Conservation (phyloP, 2,797 vertebrate species). For the Crocidura indochinensis region DNA sequence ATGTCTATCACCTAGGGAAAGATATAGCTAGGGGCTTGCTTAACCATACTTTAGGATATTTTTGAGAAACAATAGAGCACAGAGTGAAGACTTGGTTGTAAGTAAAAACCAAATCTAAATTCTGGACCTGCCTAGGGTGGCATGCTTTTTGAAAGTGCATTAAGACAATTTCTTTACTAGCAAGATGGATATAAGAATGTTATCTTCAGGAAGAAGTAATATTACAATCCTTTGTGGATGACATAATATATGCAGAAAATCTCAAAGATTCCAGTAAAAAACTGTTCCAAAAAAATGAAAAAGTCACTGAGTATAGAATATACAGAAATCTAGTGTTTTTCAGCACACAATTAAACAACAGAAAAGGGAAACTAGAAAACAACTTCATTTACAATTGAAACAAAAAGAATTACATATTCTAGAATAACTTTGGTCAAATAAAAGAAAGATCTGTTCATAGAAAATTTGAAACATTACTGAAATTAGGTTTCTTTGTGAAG, state of each 20-base stretch:
- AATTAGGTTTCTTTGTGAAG: too few relatives aligned
- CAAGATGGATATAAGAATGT: neutral
- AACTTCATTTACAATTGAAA: too few relatives aligned
- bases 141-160: neutral
- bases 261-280: neutral
- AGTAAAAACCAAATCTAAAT: neutral
- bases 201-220: neutral
- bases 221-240: neutral
- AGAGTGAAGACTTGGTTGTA: neutral
- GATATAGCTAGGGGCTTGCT: neutral
- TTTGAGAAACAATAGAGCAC: neutral
- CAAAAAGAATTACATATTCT: too few relatives aligned
- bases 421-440: too few relatives aligned
- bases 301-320: neutral
- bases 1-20: neutral
- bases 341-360: too few relatives aligned
- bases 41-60: neutral
- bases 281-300: neutral
- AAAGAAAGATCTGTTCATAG: too few relatives aligned
- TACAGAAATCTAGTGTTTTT: neutral
- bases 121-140: neutral
- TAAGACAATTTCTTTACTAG: neutral
- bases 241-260: neutral
- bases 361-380: too few relatives aligned
- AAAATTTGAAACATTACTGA: too few relatives aligned